These are phyloP conservation scores for Drosophila limbata DNA, from an alignment of 2,888 invertebrate species.

Conservation along the genomic window DNA sequence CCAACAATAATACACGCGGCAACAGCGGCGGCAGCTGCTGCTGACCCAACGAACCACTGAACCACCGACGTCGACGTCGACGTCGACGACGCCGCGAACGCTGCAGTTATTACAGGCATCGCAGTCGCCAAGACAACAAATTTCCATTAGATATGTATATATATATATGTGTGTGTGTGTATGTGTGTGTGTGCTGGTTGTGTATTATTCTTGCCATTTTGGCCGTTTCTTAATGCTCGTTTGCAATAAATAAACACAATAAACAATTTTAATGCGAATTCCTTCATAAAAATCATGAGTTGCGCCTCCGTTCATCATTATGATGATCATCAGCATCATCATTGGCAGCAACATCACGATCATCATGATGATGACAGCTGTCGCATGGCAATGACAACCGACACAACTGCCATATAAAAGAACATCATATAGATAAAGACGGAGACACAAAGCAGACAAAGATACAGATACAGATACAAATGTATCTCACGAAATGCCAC, in stretches of 20 bases:
- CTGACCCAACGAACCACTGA: constrained; percentile 24
- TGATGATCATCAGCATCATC: constrained; percentile 5
- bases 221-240: constrained; percentile 65
- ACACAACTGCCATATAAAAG: constrained; percentile 26
- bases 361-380: constrained; percentile 65
- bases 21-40: constrained; percentile 18
- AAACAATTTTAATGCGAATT: constrained; percentile 80
- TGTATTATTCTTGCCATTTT: constrained; percentile 59
- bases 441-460: background rate
- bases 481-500: constrained; percentile 42
- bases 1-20: constrained; percentile 19
- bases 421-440: constrained; percentile 9
- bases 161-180: constrained; percentile 13
- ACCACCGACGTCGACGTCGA: constrained; percentile 13
- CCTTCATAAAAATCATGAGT: constrained; percentile 70
- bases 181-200: constrained; percentile 33
- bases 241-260: constrained; percentile 80
- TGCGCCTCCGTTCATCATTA: constrained; percentile 26
- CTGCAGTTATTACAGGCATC: constrained; percentile 14
- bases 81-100: too few relatives aligned
- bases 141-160: constrained; percentile 56
- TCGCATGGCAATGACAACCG: constrained; percentile 67
- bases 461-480: constrained; percentile 42
- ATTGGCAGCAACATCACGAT: too few relatives aligned
- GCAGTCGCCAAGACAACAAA: constrained; percentile 26